Evolutionary conservation across 2,797 vertebrate genomes (phyloP), one percentile per base, ranked within the genome.

Genomic region (Megalops cyprinoides): DNA sequence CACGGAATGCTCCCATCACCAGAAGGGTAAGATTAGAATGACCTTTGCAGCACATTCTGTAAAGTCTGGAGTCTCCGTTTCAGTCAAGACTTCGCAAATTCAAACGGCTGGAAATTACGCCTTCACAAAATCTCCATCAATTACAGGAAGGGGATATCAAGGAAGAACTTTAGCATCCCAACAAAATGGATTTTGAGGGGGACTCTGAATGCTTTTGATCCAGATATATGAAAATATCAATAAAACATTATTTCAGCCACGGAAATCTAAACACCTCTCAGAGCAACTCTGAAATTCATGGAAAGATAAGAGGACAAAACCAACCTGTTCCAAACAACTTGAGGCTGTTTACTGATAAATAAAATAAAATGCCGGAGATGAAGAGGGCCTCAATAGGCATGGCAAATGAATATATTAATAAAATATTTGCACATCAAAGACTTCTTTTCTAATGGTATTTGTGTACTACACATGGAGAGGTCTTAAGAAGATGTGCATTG

Each of bases 361-460:
- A 77, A 86, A 88, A 84, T 81, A 83, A 84, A 86, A 86, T 79
- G 78, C 81, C 31, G 58, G 85, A 85, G 82, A 88, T 74, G 69
- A 83, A 62, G 18, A 56, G 28, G 74, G 67, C 56, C 79, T 83
- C 85, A 84, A 82, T 53, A 83, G 79, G 82, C 83, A 85, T 55
- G 69, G 78, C n/a, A 90, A 89, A 86, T 84, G 6, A 90, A 89
- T 83, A 84, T 79, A 86, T 90, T 82, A 86, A 88, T 85, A 86
- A 88, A 88, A 87, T 80, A 87, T 85, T 81, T 80, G 77, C 58
- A 85, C 84, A 90, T 88, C 86, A 88, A 88, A 89, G 78, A 78
- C 79, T 71, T 78, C 65, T 28, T 78, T 69, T 69, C 76, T 82
- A 81, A 79, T 81, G 71, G 6, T 5, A 82, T 81, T 77, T 80